Percentiles rank a stretch among this genome's conserved stretches.
These are phyloP conservation scores for Holacanthella duospinosa DNA, from an alignment of 2,888 invertebrate genomes.

Conservation along the genomic window DNA sequence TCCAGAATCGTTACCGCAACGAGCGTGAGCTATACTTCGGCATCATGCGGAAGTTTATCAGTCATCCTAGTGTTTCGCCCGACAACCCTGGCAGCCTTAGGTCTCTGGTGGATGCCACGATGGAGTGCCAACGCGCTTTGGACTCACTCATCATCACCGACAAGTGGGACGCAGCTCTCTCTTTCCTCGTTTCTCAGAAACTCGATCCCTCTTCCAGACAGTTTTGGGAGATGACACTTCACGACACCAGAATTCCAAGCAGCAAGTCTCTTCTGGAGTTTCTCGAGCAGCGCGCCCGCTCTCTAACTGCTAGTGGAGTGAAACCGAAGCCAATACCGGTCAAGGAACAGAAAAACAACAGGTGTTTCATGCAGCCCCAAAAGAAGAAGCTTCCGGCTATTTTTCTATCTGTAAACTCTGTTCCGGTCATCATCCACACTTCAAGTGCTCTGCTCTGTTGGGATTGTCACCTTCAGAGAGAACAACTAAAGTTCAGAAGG, in stretches of 20 bases:
- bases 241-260: slow-evolving; percentile 5
- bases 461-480: neutral
- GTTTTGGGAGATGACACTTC: slow-evolving; percentile 12
- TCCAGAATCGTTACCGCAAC: slow-evolving; percentile 18
- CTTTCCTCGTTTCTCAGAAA: slow-evolving; percentile 9
- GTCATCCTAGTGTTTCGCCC: slow-evolving; percentile 1
- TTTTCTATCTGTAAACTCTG: slow-evolving; percentile 3
- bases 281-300: neutral
- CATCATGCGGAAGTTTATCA: slow-evolving; percentile 8
- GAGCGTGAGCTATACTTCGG: slow-evolving; percentile 16
- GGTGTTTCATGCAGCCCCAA: neutral
- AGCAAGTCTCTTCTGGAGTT: neutral
- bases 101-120: slow-evolving; percentile 14
- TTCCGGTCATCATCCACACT: slow-evolving; percentile 5
- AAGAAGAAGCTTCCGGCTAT: neutral
- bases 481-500: neutral
- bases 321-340: neutral
- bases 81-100: slow-evolving; percentile 12
- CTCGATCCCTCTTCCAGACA: slow-evolving; percentile 12
- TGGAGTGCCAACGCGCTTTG: slow-evolving; percentile 12
- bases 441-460: slow-evolving; percentile 8
- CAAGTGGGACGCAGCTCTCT: slow-evolving; percentile 7
- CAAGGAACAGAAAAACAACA: neutral
- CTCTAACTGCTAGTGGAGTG: neutral
- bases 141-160: slow-evolving; percentile 1